Conservation (phyloP, 2,797 vertebrate genomes). For the Bradypodion pumilum region DNA sequence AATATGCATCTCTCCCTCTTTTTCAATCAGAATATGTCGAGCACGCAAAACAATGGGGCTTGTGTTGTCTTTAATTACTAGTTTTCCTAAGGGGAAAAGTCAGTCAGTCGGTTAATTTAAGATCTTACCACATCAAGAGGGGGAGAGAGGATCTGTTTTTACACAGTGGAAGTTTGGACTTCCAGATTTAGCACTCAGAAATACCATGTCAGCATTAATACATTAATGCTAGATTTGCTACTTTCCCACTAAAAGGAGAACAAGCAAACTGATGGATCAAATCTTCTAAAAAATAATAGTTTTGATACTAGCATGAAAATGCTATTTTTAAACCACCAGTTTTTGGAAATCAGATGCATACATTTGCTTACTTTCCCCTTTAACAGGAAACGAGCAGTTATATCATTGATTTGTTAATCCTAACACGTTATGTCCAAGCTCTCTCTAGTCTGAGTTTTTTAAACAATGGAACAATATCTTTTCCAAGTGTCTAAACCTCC, state of each 20-base stretch:
- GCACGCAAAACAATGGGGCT: slow-evolving; percentile 84
- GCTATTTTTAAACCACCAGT: too few relatives aligned
- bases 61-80: slow-evolving; percentile 87
- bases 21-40: slow-evolving; percentile 89
- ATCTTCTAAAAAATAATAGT: too few relatives aligned
- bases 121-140: neutral
- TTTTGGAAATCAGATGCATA: too few relatives aligned
- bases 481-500: neutral
- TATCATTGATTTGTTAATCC: too few relatives aligned
- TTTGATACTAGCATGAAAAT: too few relatives aligned
- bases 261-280: too few relatives aligned
- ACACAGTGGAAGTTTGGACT: neutral
- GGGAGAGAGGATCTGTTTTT: neutral
- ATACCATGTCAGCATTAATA: too few relatives aligned
- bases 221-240: too few relatives aligned
- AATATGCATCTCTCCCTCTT: slow-evolving; percentile 86
- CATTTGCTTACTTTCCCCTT: too few relatives aligned
- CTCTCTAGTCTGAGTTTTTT: neutral
- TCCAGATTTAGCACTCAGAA: neutral
- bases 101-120: neutral
- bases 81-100: slow-evolving; percentile 79
- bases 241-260: too few relatives aligned
- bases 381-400: too few relatives aligned
- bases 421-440: too few relatives aligned
- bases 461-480: neutral